Evolutionary conservation across 1,140 invertebrate species (phyloP).

Genomic region (Hylyphantes graminicola): DNA sequence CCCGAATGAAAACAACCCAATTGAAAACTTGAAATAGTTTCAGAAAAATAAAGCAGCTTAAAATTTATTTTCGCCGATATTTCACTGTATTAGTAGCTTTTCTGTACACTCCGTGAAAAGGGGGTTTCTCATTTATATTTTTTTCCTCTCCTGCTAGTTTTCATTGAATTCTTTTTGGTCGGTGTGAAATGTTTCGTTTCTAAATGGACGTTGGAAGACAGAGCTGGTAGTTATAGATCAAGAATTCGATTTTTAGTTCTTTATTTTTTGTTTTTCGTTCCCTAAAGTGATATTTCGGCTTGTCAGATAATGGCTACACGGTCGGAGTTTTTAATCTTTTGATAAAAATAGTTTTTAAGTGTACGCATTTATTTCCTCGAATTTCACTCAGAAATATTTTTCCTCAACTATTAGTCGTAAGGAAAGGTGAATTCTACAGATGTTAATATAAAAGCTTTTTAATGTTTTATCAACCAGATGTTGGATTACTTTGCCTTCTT

Average conservation of each 20-base stretch:
- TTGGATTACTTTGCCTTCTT: too few species aligned
- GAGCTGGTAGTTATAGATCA: conserved; percentile 5
- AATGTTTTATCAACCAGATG: too few species aligned
- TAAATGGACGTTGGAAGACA: not conserved
- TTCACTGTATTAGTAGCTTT: conserved; percentile 36
- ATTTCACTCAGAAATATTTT: too few species aligned
- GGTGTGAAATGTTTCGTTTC: not conserved
- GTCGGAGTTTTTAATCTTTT: not conserved
- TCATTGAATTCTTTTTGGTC: not conserved
- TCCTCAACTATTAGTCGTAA: too few species aligned
- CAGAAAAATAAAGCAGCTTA: conserved; percentile 13
- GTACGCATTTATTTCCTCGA: not conserved
- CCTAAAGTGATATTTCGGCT: not conserved
- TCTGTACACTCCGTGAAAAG: conserved; percentile 1
- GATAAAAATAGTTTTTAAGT: not conserved
- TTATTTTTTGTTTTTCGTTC: not conserved
- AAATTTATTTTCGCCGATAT: conserved; percentile 38
- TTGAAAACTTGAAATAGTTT: conserved; percentile 24
- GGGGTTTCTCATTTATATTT: not conserved
- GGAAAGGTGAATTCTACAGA: too few species aligned
- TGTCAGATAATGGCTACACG: not conserved
- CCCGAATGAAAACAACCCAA: conserved; percentile 40
- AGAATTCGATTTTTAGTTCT: conserved; percentile 20
- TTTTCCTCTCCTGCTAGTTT: not conserved
- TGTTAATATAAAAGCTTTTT: too few species aligned